These are phyloP conservation scores for Ophioninae sp. DNA, from an alignment of 2,888 invertebrate genomes.

Conservation along the genomic window DNA sequence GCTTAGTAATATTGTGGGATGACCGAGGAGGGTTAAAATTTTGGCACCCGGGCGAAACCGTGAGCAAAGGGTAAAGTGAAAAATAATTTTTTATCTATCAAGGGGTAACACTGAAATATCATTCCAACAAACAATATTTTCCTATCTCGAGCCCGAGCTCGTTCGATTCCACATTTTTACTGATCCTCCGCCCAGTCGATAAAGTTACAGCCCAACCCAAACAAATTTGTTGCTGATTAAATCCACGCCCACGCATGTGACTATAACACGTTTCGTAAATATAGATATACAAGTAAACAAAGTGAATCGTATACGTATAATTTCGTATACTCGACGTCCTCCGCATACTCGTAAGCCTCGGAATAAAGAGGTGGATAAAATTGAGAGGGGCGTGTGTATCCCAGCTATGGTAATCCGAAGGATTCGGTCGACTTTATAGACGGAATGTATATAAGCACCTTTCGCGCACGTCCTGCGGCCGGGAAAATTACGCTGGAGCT, in stretches of 20 bases:
- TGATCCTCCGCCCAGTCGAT: not conserved
- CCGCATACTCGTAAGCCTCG: not conserved
- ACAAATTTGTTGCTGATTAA: not conserved
- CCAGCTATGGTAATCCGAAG: slow-evolving; percentile 8
- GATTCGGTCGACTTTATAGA: not conserved
- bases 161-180: not conserved
- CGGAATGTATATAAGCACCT: slow-evolving; percentile 15
- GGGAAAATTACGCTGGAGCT: slow-evolving; percentile 34
- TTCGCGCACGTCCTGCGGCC: slow-evolving; percentile 35
- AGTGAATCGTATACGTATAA: not conserved
- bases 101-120: not conserved
- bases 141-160: not conserved
- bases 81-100: not conserved
- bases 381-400: slow-evolving; percentile 26
- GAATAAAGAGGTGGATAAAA: slow-evolving; percentile 9
- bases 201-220: not conserved
- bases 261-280: not conserved
- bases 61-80: not conserved
- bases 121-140: not conserved
- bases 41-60: no score
- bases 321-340: not conserved
- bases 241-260: not conserved
- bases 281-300: not conserved
- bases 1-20: no score
- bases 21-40: no score